Base-by-base conservation (phyloP, 2,888 invertebrate genomes). In the Caenorhabditis virilis region DNA sequence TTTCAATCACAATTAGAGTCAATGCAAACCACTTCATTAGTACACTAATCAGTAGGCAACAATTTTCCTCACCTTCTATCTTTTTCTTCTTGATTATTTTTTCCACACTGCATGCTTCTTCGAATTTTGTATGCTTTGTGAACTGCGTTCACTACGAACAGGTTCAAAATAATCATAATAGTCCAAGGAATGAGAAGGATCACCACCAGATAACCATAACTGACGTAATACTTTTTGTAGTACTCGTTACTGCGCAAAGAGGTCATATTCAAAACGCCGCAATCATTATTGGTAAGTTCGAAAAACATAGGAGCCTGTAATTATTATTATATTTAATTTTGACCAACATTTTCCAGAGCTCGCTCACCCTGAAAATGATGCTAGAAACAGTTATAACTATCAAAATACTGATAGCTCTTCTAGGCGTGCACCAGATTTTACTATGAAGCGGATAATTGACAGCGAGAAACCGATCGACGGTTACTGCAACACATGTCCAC, bases 401-500 rank as follows among this genome's bases (percentile, higher is more conserved):
- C 9, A 80, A 65, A 35, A 76, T 74, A n/a, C 49, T 49, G 15
- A 74, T 35, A 0, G 77, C 73, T 30, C 64, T 42, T 20, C 67
- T 51, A 9, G 78, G 74, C 23, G 78, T 79, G 55, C 76, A 79
- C 77, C 76, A 79, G 22, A 79, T 68, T 41, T 78, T 72, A 51
- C 69, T 77, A 36, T 79, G 73, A 15, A 80, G 66, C 15, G 80
- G 80, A 48, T 79, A 80, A 22, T 74, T 71, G 15, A 80, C 78
- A 1, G 80, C 80, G 22, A 80, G 54, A 38, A 78, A 78, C 2
- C 81, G 77, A 46, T 80, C 80, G 9, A 80, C 77, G 1, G 80
- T 81, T 1, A 80, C 78, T 0, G 80, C 79, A 1, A 80, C 80
- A 46, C 80, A 81, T 18, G 80, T 81, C 78, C 78, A 80, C 35